Conservation (phyloP, 2,797 vertebrate genomes). For the Pygocentrus nattereri region DNA sequence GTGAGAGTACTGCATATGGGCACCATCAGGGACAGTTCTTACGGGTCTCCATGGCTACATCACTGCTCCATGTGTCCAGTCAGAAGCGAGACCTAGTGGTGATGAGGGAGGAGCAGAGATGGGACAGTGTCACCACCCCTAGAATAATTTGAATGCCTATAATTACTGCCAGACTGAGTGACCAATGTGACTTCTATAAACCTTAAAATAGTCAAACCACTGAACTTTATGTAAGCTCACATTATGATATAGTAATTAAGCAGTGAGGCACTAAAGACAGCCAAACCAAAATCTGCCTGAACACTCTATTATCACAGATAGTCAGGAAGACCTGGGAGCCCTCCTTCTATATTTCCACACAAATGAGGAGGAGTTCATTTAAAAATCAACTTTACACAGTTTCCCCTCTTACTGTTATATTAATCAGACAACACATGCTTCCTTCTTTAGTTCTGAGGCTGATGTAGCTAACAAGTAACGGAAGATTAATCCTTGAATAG, state of each 20-base stretch:
- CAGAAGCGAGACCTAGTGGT: conserved; percentile 50
- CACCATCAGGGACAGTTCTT: conserved; percentile 51
- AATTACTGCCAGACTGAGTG: conserved; percentile 58
- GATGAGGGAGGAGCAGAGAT: conserved; percentile 52
- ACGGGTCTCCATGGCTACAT: conserved; percentile 61
- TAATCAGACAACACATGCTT: too few species aligned
- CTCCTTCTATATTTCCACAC: background rate
- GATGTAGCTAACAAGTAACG: too few species aligned
- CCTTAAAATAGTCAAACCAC: conserved; percentile 39
- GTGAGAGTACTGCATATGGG: conserved; percentile 51
- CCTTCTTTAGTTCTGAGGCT: too few species aligned
- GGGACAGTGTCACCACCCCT: conserved; percentile 47
- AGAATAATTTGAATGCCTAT: conserved; percentile 58
- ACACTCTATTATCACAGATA: conserved; percentile 21
- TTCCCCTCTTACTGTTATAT: too few species aligned
- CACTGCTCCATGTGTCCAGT: conserved; percentile 62
- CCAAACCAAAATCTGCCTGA: conserved; percentile 29
- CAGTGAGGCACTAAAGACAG: background rate
- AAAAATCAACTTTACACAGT: too few species aligned
- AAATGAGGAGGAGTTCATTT: too few species aligned
- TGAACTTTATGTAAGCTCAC: conserved; percentile 26
- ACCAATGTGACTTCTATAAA: conserved; percentile 51
- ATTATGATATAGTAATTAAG: conserved; percentile 36
- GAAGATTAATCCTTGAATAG: too few species aligned
- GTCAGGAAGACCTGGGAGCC: background rate